These are phyloP conservation scores for Pungitius pungitius DNA, from an alignment of 2,113 vertebrate species.

Conservation along the genomic window DNA sequence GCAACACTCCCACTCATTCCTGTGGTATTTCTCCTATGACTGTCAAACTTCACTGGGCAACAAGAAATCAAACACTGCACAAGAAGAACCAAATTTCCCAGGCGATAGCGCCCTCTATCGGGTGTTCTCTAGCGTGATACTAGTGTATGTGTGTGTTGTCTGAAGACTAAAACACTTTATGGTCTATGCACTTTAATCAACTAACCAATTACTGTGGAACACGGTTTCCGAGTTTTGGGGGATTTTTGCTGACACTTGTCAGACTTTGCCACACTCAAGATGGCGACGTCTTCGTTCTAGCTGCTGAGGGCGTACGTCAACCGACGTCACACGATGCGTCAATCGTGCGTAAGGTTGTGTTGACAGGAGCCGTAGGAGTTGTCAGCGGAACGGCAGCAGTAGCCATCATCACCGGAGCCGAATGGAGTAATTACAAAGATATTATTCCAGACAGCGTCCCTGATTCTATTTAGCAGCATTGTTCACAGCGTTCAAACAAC, in stretches of 20 bases:
- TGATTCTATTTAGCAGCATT: slow-evolving; percentile 18
- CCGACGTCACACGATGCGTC: slow-evolving; percentile 37
- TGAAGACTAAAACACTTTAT: not conserved
- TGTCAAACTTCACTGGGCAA: not conserved
- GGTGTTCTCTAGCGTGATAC: not conserved
- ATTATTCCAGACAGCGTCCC: slow-evolving; percentile 31
- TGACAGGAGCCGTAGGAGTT: slow-evolving; percentile 73
- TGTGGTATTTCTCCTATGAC: not conserved
- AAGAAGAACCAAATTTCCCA: not conserved
- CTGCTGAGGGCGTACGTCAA: slow-evolving; percentile 26
- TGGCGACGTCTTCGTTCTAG: slow-evolving; percentile 55
- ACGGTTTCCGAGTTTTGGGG: not conserved
- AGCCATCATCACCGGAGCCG: slow-evolving; percentile 40
- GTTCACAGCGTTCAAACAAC: slow-evolving; percentile 35
- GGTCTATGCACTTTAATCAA: not conserved
- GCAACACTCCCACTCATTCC: not conserved
- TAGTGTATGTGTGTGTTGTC: not conserved
- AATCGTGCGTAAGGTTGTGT: slow-evolving; percentile 73
- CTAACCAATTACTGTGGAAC: rapidly evolving
- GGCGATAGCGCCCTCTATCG: slow-evolving; percentile 34
- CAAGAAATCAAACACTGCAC: not conserved
- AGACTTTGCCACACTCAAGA: slow-evolving; percentile 63
- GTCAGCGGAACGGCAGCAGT: slow-evolving; percentile 64
- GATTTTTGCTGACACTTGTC: not conserved
- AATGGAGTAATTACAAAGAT: slow-evolving; percentile 67